phyloP scores from a whole-genome alignment of 2,797 vertebrate species.

The Epinephelus malabaricus region DNA sequence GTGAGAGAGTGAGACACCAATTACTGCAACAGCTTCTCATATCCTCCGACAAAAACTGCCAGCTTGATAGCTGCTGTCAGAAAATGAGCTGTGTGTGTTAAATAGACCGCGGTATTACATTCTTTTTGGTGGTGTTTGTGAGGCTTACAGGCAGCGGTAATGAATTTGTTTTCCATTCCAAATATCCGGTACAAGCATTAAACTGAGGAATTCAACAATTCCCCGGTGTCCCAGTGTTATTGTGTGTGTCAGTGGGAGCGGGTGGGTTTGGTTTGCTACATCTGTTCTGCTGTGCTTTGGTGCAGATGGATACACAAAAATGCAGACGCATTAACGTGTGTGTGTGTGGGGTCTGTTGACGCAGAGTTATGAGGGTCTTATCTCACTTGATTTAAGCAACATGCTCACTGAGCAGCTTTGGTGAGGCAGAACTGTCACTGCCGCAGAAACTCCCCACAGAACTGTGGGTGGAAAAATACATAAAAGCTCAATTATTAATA shows the following conservation, averaged over 20 bases:
- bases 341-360: background rate
- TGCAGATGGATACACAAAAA: slow-evolving; percentile 35
- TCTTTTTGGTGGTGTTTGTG: background rate
- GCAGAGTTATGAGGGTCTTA: slow-evolving; percentile 24
- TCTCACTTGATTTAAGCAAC: slow-evolving; percentile 40
- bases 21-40: slow-evolving; percentile 39
- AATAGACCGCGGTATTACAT: background rate
- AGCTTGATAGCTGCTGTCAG: slow-evolving; percentile 26
- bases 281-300: slow-evolving; percentile 35
- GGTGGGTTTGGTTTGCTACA: slow-evolving; percentile 40
- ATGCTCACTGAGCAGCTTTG: slow-evolving; percentile 29
- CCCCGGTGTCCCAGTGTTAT: background rate
- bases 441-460: slow-evolving; percentile 3
- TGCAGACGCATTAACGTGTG: slow-evolving; percentile 1
- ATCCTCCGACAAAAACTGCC: slow-evolving; percentile 13
- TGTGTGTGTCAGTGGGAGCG: slow-evolving; percentile 5
- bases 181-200: background rate
- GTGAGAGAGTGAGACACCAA: slow-evolving; percentile 23
- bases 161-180: background rate
- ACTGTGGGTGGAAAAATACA: slow-evolving; percentile 4
- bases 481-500: slow-evolving; percentile 11
- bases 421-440: background rate
- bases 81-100: slow-evolving; percentile 18
- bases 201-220: background rate
- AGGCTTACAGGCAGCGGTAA: background rate